Evolutionary conservation across 2,888 invertebrate genomes (phyloP).

Genomic region (Erynnis tages): DNA sequence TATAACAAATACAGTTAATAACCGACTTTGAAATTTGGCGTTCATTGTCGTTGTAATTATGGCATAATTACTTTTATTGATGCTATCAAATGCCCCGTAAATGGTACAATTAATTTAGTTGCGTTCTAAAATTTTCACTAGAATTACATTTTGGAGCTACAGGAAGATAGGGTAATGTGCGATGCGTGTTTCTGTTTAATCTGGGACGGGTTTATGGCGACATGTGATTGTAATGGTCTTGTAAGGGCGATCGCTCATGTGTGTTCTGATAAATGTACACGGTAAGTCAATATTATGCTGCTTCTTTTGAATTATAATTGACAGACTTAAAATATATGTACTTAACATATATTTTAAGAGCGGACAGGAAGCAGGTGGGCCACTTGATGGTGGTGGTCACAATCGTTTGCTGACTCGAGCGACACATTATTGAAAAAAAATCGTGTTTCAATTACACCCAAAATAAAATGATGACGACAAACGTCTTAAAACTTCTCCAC

Average conservation of each 20-base stretch:
- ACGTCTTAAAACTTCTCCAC: background rate
- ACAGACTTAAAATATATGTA: too few relatives aligned
- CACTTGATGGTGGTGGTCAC: too few relatives aligned
- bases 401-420: too few relatives aligned
- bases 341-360: too few relatives aligned
- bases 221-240: conserved; percentile 52
- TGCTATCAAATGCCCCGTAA: conserved; percentile 50
- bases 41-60: conserved; percentile 47
- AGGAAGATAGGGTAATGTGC: conserved; percentile 32
- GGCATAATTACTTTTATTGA: conserved; percentile 50
- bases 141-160: conserved; percentile 39
- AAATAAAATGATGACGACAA: background rate
- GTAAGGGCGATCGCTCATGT: conserved; percentile 58
- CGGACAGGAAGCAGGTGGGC: too few relatives aligned
- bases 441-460: too few relatives aligned
- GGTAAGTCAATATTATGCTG: conserved; percentile 35
- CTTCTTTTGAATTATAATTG: background rate
- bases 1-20: conserved; percentile 42
- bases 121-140: conserved; percentile 58
- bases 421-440: too few relatives aligned
- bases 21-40: conserved; percentile 51
- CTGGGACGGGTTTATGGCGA: conserved; percentile 54
- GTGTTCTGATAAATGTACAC: conserved; percentile 49
- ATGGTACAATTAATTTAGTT: conserved; percentile 55
- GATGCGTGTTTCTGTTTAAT: conserved; percentile 57